Evolutionary conservation across 1,140 invertebrate genomes (phyloP).

Genomic region (Drosophila littoralis): DNA sequence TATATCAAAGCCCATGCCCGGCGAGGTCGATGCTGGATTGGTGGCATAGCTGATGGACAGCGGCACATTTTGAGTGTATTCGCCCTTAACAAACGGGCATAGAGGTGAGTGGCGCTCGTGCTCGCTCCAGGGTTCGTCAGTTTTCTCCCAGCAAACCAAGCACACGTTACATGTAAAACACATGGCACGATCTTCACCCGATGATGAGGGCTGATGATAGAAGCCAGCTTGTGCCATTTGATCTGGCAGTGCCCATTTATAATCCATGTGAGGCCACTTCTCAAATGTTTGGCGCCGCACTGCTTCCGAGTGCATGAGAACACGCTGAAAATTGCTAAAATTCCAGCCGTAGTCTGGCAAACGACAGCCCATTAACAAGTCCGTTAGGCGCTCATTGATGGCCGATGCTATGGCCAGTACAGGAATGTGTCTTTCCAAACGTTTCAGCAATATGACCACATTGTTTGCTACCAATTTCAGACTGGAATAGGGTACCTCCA

Average conservation of each 20-base stretch:
- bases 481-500: conserved; percentile 91
- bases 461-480: conserved; percentile 91
- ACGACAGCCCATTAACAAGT: conserved; percentile 87
- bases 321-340: conserved; percentile 84
- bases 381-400: conserved; percentile 92
- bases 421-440: conserved; percentile 92
- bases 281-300: conserved; percentile 94
- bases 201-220: conserved; percentile 95
- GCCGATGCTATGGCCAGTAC: conserved; percentile 94
- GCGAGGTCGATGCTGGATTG: conserved; percentile 89
- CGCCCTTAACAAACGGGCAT: conserved; percentile 96
- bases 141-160: conserved; percentile 97
- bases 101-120: conserved; percentile 96
- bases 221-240: conserved; percentile 98
- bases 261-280: conserved; percentile 98
- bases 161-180: conserved; percentile 97
- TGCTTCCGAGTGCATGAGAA: conserved; percentile 96
- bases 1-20: conserved; percentile 84
- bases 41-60: conserved; percentile 94
- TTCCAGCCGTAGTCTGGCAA: conserved; percentile 84
- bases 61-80: conserved; percentile 98
- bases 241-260: conserved; percentile 97
- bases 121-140: conserved; percentile 98
- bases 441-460: conserved; percentile 92
- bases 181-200: conserved; percentile 96